Evolutionary conservation across 1,140 invertebrate species (phyloP).

Genomic region (Nilaparvata lugens): DNA sequence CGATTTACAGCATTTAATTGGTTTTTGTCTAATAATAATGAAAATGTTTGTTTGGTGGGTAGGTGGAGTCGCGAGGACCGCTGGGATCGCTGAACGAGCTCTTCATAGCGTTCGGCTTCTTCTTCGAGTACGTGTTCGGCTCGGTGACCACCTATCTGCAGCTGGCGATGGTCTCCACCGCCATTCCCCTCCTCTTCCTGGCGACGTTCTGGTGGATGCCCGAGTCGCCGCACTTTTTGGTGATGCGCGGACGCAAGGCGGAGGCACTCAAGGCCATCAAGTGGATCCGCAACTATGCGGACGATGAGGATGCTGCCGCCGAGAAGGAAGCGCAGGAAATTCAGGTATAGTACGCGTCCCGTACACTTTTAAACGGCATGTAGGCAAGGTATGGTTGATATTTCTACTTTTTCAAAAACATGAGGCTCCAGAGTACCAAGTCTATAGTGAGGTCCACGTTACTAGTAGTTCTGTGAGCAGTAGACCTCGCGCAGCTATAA

Average conservation of each 20-base stretch:
- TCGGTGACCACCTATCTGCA: constrained; percentile 55
- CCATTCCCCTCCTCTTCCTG: constrained; percentile 48
- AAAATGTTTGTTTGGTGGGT: neutral
- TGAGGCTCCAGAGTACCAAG: too few species aligned
- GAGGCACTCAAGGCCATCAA: constrained; percentile 50
- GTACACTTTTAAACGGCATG: too few species aligned
- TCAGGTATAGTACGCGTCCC: neutral
- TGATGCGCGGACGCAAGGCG: constrained; percentile 43
- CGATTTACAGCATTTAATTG: too few species aligned
- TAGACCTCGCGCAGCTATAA: too few species aligned
- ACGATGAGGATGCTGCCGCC: neutral
- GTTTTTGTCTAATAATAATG: too few species aligned
- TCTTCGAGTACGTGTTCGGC: constrained; percentile 65
- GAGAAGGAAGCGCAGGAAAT: neutral
- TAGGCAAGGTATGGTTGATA: neutral
- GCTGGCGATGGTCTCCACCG: constrained; percentile 52
- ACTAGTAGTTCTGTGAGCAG: too few species aligned
- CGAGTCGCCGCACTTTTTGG: constrained; percentile 66
- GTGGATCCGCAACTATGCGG: constrained; percentile 19
- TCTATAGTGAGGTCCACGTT: too few species aligned
- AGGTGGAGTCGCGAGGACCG: neutral
- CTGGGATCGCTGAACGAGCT: neutral
- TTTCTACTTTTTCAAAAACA: too few species aligned
- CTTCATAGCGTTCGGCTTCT: constrained; percentile 47
- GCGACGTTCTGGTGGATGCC: constrained; percentile 58